These are phyloP conservation scores for Misgurnus anguillicaudatus DNA, from an alignment of 2,113 vertebrate genomes.

Conservation along the genomic window DNA sequence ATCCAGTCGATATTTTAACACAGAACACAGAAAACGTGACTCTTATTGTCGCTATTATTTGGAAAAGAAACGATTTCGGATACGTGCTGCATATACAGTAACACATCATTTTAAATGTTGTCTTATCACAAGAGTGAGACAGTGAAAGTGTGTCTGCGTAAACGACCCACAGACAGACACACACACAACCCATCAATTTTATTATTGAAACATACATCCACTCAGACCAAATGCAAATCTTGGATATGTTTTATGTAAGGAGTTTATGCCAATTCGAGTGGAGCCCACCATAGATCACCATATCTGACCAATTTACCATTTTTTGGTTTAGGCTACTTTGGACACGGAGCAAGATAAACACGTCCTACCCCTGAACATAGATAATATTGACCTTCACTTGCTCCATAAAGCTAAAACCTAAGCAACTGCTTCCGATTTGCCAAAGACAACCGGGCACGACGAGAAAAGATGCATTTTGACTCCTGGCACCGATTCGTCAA, in stretches of 20 bases:
- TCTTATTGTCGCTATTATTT: neutral
- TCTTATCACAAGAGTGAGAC: slow-evolving; percentile 33
- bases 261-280: neutral
- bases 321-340: neutral
- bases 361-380: neutral
- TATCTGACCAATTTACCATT: neutral
- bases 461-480: neutral
- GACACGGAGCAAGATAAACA: neutral
- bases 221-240: slow-evolving; percentile 15
- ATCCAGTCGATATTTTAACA: neutral
- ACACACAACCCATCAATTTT: slow-evolving; percentile 20
- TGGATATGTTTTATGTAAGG: neutral
- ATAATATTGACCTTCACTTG: slow-evolving; percentile 16
- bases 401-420: neutral
- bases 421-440: neutral
- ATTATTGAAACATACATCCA: slow-evolving; percentile 18
- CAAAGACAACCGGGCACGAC: neutral
- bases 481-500: slow-evolving; percentile 1
- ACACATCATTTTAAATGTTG: slow-evolving; percentile 2
- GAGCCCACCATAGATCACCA: neutral
- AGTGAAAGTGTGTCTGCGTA: slow-evolving; percentile 23
- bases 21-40: neutral
- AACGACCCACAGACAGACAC: slow-evolving; percentile 15
- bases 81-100: neutral
- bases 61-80: slow-evolving; percentile 7